phyloP scores from a whole-genome alignment of 2,797 vertebrate species.

The Melanotaenia trifasciata region DNA sequence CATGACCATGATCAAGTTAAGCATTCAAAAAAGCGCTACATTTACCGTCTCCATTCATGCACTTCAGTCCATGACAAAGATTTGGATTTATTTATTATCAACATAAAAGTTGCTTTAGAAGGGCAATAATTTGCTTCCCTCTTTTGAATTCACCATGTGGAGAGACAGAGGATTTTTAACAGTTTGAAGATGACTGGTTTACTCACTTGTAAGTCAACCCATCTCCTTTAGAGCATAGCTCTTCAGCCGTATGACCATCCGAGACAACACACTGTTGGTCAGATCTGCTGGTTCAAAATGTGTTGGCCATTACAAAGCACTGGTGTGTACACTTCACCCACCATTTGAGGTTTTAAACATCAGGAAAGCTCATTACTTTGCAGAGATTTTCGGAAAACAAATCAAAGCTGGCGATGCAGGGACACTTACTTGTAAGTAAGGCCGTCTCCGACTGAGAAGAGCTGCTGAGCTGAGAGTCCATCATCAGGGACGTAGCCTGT shows the following conservation, averaged over 20 bases:
- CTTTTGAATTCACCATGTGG: slow-evolving; percentile 48
- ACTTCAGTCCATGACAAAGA: slow-evolving; percentile 3
- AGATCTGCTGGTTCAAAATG: slow-evolving; percentile 88
- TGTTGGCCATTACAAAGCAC: slow-evolving; percentile 83
- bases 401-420: slow-evolving; percentile 6
- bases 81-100: slow-evolving; percentile 24
- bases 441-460: slow-evolving; percentile 91
- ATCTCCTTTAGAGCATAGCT: slow-evolving; percentile 93
- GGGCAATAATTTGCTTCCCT: slow-evolving; percentile 61
- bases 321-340: slow-evolving; percentile 60
- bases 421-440: slow-evolving; percentile 94
- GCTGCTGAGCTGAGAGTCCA: slow-evolving; percentile 93
- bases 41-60: slow-evolving; percentile 36
- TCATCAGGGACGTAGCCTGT: slow-evolving; percentile 94
- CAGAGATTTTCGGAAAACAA: slow-evolving; percentile 31
- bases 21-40: slow-evolving; percentile 22
- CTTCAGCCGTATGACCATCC: slow-evolving; percentile 92
- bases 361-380: slow-evolving; percentile 55
- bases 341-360: slow-evolving; percentile 45
- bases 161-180: slow-evolving; percentile 59
- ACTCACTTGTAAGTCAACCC: slow-evolving; percentile 98
- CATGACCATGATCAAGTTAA: slow-evolving; percentile 47
- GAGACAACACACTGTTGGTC: slow-evolving; percentile 86
- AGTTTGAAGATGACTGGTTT: slow-evolving; percentile 77
- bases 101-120: slow-evolving; percentile 25